phyloP scores from a whole-genome alignment of 2,888 invertebrate species.

The Phania funesta region DNA sequence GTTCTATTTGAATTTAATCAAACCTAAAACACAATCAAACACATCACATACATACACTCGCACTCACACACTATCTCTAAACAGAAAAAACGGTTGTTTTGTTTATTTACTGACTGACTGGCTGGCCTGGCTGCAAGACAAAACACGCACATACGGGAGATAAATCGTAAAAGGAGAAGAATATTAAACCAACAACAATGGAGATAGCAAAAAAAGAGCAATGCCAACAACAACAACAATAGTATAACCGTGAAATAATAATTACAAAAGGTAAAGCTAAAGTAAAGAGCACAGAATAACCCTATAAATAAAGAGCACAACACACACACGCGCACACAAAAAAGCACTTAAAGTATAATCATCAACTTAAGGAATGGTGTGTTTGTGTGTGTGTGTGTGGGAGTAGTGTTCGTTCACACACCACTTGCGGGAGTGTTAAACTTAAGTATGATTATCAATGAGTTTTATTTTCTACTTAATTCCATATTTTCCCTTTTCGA shows the following conservation, averaged over 20 bases:
- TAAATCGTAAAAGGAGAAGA: constrained; percentile 50
- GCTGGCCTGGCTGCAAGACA: constrained; percentile 33
- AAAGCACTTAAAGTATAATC: background rate
- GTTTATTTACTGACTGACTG: constrained; percentile 41
- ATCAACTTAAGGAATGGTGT: background rate
- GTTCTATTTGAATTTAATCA: constrained; percentile 53
- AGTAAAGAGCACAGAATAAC: constrained; percentile 37
- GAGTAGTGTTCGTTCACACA: background rate
- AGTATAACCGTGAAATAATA: constrained; percentile 32
- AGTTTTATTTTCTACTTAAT: constrained; percentile 6
- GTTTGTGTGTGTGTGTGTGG: background rate
- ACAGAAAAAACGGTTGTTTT: constrained; percentile 52
- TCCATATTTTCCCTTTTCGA: background rate
- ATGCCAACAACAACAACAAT: constrained; percentile 28
- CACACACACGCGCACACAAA: background rate
- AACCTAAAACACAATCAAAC: constrained; percentile 41
- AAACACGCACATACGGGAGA: constrained; percentile 17
- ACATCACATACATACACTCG: background rate
- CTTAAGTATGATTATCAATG: constrained; percentile 25
- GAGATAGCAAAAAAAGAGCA: background rate
- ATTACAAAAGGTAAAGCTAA: constrained; percentile 58
- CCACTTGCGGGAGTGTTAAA: background rate
- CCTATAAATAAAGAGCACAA: background rate
- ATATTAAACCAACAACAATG: constrained; percentile 1
- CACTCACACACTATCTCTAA: constrained; percentile 1